A percentile compares a stretch with the other conserved stretches of the same genome.
Evolutionary conservation across 30 jellyfish, hydroid and myxozoan genomes (phyloP).

Genomic region (Cassiopea andromeda): DNA sequence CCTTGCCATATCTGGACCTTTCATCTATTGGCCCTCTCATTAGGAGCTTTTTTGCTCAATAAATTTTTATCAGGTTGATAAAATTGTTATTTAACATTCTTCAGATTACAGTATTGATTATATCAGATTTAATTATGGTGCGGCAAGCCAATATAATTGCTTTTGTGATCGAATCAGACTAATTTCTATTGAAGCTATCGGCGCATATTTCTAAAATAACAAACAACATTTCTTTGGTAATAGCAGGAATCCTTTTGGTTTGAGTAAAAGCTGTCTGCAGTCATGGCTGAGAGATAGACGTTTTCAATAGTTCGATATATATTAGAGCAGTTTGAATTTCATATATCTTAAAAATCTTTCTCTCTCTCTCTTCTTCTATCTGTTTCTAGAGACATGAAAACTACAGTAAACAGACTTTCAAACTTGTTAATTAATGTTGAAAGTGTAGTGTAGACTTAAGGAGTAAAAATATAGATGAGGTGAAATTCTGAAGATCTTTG

Average conservation of each 20-base stretch:
- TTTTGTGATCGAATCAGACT: not conserved
- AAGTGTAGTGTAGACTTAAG: too few relatives aligned
- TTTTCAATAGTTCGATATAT: too few relatives aligned
- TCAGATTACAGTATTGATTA: not conserved
- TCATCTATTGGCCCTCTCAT: not conserved
- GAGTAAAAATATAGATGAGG: too few relatives aligned
- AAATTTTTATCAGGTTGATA: not conserved
- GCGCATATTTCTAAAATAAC: not conserved
- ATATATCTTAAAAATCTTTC: too few relatives aligned
- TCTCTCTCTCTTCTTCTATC: too few relatives aligned
- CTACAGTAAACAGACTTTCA: too few relatives aligned
- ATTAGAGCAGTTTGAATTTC: not conserved
- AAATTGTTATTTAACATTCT: not conserved
- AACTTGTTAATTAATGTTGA: too few relatives aligned
- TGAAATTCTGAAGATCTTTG: too few relatives aligned
- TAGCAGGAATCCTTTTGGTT: not conserved
- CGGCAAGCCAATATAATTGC: not conserved
- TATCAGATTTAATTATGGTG: slow-evolving; percentile 4
- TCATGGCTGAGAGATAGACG: not conserved
- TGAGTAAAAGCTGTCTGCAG: not conserved
- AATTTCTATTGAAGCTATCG: not conserved
- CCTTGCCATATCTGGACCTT: not conserved
- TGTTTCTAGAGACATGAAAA: too few relatives aligned
- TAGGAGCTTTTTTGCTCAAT: not conserved
- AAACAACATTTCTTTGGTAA: not conserved